Evolutionary conservation across 2,113 vertebrate genomes (phyloP).

Genomic region (Callaeas wilsoni): DNA sequence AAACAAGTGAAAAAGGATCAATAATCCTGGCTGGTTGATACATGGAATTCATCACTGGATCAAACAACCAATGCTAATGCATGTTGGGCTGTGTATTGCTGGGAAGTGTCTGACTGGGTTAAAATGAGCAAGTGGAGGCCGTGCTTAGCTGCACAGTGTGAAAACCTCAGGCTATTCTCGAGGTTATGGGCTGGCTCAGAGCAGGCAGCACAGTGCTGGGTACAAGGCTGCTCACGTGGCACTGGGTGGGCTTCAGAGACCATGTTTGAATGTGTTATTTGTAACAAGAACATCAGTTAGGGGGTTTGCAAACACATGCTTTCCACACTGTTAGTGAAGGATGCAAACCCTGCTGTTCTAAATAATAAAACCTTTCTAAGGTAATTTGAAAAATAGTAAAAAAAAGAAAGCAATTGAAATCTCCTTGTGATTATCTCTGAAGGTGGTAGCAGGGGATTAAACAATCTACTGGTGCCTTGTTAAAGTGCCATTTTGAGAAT

Average conservation of each 20-base stretch:
- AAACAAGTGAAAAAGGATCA: background rate
- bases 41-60: background rate
- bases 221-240: rapidly evolving
- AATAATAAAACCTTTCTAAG: background rate
- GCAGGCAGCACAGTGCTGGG: background rate
- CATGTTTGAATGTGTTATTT: rapidly evolving
- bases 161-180: background rate
- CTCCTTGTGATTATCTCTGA: background rate
- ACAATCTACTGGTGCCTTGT: background rate
- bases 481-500: background rate
- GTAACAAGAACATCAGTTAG: background rate
- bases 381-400: background rate
- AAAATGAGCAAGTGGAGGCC: background rate
- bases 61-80: background rate
- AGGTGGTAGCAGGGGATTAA: background rate
- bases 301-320: background rate
- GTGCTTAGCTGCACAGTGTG: background rate
- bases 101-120: background rate
- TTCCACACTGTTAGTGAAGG: background rate
- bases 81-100: background rate
- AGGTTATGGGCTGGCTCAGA: background rate
- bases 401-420: background rate
- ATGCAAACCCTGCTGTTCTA: background rate
- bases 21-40: background rate
- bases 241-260: rapidly evolving